These are phyloP conservation scores for Sebastes itinus DNA, from an alignment of 2,797 vertebrate genomes.

Conservation along the genomic window DNA sequence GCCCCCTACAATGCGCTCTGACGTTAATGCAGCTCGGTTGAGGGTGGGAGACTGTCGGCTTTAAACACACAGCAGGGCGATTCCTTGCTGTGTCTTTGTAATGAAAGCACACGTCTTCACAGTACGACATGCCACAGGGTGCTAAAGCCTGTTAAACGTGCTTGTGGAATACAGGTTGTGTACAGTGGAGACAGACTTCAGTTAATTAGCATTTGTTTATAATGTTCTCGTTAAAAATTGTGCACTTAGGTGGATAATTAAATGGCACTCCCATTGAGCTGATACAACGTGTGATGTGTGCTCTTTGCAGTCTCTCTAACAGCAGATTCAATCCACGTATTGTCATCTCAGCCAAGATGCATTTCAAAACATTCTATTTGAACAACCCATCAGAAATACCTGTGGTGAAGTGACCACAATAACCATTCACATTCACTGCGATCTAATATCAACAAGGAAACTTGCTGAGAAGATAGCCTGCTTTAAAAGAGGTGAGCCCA, in stretches of 20 bases:
- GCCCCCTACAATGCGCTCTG: background rate
- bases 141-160: background rate
- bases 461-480: slow-evolving; percentile 2
- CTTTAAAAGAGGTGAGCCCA: slow-evolving; percentile 1
- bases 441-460: slow-evolving; percentile 11
- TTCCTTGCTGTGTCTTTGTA: slow-evolving; percentile 32
- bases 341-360: slow-evolving; percentile 1
- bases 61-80: slow-evolving; percentile 18
- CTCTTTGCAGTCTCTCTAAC: background rate
- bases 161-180: background rate
- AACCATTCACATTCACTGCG: slow-evolving; percentile 1
- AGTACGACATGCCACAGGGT: background rate
- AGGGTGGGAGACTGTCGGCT: background rate
- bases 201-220: slow-evolving; percentile 6
- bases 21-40: background rate
- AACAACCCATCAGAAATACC: slow-evolving; percentile 19
- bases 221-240: background rate
- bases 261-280: slow-evolving; percentile 9
- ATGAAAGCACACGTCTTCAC: slow-evolving; percentile 27
- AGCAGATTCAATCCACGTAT: background rate
- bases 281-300: background rate
- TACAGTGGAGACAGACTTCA: background rate
- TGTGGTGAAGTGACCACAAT: slow-evolving; percentile 26
- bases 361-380: slow-evolving; percentile 6
- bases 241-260: slow-evolving; percentile 7